Conservation (phyloP, 2,113 vertebrate genomes). For the Peromyscus leucopus region DNA sequence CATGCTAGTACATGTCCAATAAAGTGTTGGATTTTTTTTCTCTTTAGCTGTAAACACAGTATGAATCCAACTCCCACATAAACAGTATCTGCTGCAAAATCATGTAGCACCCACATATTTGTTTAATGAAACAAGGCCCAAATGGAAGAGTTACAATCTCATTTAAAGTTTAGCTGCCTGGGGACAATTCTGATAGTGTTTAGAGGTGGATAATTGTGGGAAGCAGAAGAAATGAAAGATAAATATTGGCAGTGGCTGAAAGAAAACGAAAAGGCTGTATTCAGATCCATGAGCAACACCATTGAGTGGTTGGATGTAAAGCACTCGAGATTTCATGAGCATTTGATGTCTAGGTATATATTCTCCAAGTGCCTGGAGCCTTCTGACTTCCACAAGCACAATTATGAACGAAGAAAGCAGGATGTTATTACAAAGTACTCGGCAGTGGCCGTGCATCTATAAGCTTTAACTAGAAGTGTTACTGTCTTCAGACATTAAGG, state of each 20-base stretch:
- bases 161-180: slow-evolving; percentile 77
- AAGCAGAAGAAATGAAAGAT: slow-evolving; percentile 72
- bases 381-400: slow-evolving; percentile 61
- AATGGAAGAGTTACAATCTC: slow-evolving; percentile 70
- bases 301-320: slow-evolving; percentile 46
- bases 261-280: slow-evolving; percentile 55
- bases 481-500: slow-evolving; percentile 28
- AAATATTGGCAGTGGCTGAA: slow-evolving; percentile 72
- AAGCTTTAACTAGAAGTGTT: slow-evolving; percentile 43
- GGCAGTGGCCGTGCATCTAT: neutral
- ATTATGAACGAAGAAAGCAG: slow-evolving; percentile 41
- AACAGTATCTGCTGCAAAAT: slow-evolving; percentile 74
- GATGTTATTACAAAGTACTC: slow-evolving; percentile 48
- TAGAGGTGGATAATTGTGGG: slow-evolving; percentile 78
- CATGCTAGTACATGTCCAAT: slow-evolving; percentile 77
- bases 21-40: slow-evolving; percentile 80
- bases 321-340: neutral
- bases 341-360: slow-evolving; percentile 64
- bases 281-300: slow-evolving; percentile 65
- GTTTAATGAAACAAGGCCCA: slow-evolving; percentile 77
- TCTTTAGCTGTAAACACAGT: slow-evolving; percentile 78
- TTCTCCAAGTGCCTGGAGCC: slow-evolving; percentile 52
- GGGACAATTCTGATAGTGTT: slow-evolving; percentile 77
- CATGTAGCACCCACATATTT: slow-evolving; percentile 78
- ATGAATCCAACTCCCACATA: slow-evolving; percentile 76